Evolutionary conservation across 2,113 vertebrate genomes (phyloP).

Genomic region (Rhynchomys soricoides): DNA sequence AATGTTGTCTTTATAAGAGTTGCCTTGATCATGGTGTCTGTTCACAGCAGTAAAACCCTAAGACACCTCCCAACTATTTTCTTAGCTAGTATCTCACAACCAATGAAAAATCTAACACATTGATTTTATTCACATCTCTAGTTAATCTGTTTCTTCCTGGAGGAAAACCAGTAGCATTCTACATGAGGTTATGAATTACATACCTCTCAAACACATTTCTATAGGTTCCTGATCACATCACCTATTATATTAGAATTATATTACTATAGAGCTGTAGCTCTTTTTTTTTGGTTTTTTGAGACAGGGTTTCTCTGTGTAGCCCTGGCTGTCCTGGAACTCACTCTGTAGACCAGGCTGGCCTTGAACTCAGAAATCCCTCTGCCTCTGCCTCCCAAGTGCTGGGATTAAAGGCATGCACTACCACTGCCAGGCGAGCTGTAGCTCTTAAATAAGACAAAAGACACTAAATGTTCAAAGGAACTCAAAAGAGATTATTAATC

Average conservation of each 20-base stretch:
- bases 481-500: constrained; percentile 22
- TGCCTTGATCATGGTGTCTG: too few relatives aligned
- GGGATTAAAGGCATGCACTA: too few relatives aligned
- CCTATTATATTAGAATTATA: neutral
- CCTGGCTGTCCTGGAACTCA: too few relatives aligned
- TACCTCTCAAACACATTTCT: neutral
- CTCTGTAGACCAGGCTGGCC: too few relatives aligned
- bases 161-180: neutral
- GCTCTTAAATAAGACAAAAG: neutral
- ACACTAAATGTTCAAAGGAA: constrained; percentile 6
- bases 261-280: neutral
- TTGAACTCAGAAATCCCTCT: too few relatives aligned
- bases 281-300: too few relatives aligned
- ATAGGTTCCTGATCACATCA: neutral
- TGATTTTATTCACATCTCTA: constrained; percentile 17
- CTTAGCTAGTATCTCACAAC: neutral
- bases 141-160: constrained; percentile 21
- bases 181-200: neutral
- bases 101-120: neutral
- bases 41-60: too few relatives aligned
- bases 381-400: too few relatives aligned
- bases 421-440: too few relatives aligned
- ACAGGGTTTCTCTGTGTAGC: too few relatives aligned
- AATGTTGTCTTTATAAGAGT: too few relatives aligned
- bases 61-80: neutral